Conservation (phyloP, 2,113 vertebrate species). For the Anarrhichthys ocellatus region DNA sequence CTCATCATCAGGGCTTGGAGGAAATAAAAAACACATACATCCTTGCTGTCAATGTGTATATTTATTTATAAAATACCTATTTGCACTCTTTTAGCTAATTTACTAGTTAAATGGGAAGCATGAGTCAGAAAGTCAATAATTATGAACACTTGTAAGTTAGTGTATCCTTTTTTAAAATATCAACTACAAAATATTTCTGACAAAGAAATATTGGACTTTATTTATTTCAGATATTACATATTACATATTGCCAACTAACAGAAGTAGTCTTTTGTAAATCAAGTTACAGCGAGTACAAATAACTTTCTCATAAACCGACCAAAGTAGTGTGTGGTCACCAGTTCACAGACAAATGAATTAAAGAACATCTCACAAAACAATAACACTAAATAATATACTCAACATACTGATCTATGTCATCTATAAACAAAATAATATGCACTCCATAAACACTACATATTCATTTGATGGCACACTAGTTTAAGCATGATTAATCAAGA, state of each 20-base stretch:
- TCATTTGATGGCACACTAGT: background rate
- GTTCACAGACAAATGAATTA: background rate
- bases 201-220: no score
- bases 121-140: no score
- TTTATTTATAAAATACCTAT: background rate
- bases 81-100: no score
- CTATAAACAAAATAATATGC: background rate
- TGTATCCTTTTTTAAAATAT: background rate
- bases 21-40: conserved; percentile 1
- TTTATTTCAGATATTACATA: no score
- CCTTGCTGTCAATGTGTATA: background rate
- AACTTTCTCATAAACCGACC: background rate
- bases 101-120: no score
- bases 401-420: background rate
- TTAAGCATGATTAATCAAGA: background rate
- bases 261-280: background rate
- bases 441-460: background rate
- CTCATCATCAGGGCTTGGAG: background rate
- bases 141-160: background rate
- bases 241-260: background rate
- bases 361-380: background rate
- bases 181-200: background rate
- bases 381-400: background rate
- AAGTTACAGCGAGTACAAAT: background rate
- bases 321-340: background rate